Evolutionary conservation across 2,113 vertebrate genomes (phyloP).

Genomic region (Megaceryle torquata): DNA sequence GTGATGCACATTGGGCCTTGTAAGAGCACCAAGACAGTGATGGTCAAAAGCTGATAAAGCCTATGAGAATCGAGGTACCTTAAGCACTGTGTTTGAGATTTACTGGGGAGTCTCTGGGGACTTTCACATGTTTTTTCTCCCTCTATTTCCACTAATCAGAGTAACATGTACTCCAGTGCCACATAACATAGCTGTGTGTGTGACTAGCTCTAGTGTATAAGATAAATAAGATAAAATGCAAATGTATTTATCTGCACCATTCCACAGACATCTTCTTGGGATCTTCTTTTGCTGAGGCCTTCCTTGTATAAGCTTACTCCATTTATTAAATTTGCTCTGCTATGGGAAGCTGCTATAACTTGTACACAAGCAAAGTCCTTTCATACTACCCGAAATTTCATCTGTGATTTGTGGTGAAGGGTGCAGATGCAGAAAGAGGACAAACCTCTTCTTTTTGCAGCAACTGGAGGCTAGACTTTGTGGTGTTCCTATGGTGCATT

Average conservation of each 20-base stretch:
- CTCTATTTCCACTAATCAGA: background rate
- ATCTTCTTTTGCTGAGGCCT: background rate
- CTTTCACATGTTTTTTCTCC: background rate
- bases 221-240: background rate
- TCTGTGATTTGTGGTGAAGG: background rate
- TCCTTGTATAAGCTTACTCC: background rate
- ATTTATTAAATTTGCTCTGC: background rate
- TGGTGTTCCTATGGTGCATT: background rate
- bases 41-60: background rate
- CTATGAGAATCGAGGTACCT: background rate
- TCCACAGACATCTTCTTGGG: background rate
- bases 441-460: background rate
- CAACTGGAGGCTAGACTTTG: background rate
- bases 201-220: background rate
- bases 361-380: background rate
- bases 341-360: background rate
- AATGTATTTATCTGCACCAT: background rate
- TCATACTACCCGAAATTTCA: background rate
- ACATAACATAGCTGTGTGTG: background rate
- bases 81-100: background rate
- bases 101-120: background rate
- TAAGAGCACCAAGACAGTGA: background rate
- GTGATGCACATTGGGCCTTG: background rate
- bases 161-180: background rate
- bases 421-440: background rate